Conservation (phyloP, 2,888 invertebrate genomes). For the Zygaena filipendulae region DNA sequence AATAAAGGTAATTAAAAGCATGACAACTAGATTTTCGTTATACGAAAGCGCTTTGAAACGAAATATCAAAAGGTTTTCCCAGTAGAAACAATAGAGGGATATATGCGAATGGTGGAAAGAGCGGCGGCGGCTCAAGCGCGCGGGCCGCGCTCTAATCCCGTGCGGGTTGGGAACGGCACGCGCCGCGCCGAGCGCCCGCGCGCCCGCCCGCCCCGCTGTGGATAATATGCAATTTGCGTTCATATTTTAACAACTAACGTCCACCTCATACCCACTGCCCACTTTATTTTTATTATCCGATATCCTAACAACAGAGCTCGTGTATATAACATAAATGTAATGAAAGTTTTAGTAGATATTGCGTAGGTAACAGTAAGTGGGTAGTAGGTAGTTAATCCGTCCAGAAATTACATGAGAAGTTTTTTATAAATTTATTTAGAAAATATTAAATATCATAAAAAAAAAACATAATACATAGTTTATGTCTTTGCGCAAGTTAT, state of each 20-base stretch:
- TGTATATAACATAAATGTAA: no score
- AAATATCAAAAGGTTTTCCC: constrained; percentile 32
- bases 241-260: no score
- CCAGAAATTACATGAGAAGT: no score
- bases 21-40: constrained; percentile 20
- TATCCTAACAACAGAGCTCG: no score
- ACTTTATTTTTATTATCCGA: constrained; percentile 15
- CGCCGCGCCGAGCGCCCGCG: constrained; percentile 34
- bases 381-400: no score
- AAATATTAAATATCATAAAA: no score
- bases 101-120: constrained; percentile 35
- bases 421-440: no score
- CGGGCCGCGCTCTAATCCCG: constrained; percentile 48
- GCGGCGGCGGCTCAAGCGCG: constrained; percentile 47
- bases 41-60: constrained; percentile 20
- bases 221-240: constrained; percentile 50
- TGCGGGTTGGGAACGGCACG: constrained; percentile 40
- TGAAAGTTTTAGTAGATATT: no score
- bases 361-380: no score
- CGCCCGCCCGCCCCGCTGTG: constrained; percentile 23
- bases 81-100: constrained; percentile 37
- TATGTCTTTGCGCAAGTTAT: no score
- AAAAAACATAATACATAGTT: no score
- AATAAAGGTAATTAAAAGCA: neutral
- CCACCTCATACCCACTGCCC: constrained; percentile 25